These are phyloP conservation scores for Galaxias olidus DNA, from an alignment of 2,797 vertebrate genomes.

Conservation along the genomic window DNA sequence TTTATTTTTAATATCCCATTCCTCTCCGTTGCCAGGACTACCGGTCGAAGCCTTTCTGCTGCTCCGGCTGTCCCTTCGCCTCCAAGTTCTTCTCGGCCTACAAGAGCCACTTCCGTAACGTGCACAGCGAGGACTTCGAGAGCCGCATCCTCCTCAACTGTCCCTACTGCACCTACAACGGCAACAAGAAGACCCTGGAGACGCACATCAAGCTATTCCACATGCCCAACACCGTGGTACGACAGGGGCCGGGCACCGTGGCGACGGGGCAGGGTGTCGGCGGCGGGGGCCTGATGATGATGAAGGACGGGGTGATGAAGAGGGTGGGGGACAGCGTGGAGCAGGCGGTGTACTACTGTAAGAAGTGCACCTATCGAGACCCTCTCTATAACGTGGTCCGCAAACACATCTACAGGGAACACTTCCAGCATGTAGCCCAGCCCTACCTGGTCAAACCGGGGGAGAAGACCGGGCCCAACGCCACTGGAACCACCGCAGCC, in stretches of 20 bases:
- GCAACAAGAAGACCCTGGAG: slow-evolving; percentile 99
- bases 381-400: slow-evolving; percentile 97
- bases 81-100: slow-evolving; percentile 99
- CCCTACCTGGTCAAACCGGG: slow-evolving; percentile 93
- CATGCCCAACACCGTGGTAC: slow-evolving; percentile 86
- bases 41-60: slow-evolving; percentile 98
- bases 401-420: slow-evolving; percentile 99
- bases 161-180: slow-evolving; percentile 99
- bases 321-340: slow-evolving; percentile 91
- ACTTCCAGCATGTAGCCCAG: slow-evolving; percentile 97
- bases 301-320: slow-evolving; percentile 86
- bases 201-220: slow-evolving; percentile 99
- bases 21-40: slow-evolving; percentile 83
- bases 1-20: no score
- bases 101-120: slow-evolving; percentile 99
- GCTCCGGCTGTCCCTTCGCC: slow-evolving; percentile 96
- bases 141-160: slow-evolving; percentile 98
- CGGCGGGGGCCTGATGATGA: slow-evolving; percentile 78
- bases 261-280: slow-evolving; percentile 56
- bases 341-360: slow-evolving; percentile 99
- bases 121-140: slow-evolving; percentile 99
- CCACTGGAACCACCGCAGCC: slow-evolving; percentile 75
- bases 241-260: slow-evolving; percentile 66
- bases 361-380: slow-evolving; percentile 99
- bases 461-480: slow-evolving; percentile 79